Evolutionary conservation across 2,888 invertebrate species (phyloP).

Genomic region (Orthosia cruda): DNA sequence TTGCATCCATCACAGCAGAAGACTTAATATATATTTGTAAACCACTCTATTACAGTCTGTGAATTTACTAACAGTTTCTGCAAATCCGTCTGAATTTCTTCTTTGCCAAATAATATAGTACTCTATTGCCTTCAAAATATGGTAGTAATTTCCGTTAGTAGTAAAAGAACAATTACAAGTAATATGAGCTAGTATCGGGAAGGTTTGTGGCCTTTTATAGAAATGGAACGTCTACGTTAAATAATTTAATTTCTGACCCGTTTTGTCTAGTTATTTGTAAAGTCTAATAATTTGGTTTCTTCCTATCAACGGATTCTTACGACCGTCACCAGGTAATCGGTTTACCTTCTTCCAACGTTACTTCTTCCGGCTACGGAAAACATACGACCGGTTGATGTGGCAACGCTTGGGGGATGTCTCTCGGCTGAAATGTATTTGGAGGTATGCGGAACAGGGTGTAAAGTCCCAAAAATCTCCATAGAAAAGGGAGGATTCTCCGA

Average conservation of each 20-base stretch:
- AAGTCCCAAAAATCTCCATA: too few species aligned
- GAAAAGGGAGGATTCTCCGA: too few species aligned
- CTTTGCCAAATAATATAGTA: not conserved
- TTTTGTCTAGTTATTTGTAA: not conserved
- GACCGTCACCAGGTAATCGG: too few species aligned
- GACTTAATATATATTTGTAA: slow-evolving; percentile 66
- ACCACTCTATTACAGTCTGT: slow-evolving; percentile 66
- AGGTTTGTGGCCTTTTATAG: slow-evolving; percentile 2
- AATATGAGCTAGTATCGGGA: slow-evolving; percentile 31
- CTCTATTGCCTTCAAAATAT: slow-evolving; percentile 15
- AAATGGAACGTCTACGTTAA: not conserved
- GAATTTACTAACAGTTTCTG: slow-evolving; percentile 73
- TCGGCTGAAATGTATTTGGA: too few species aligned
- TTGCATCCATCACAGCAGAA: slow-evolving; percentile 58
- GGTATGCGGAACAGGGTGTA: too few species aligned
- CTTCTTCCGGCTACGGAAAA: too few species aligned
- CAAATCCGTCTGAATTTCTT: slow-evolving; percentile 33
- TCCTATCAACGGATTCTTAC: too few species aligned
- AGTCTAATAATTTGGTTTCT: not conserved
- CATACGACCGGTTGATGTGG: too few species aligned
- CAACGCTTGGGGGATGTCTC: too few species aligned
- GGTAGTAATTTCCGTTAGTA: slow-evolving; percentile 31
- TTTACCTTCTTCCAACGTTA: too few species aligned
- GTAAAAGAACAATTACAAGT: slow-evolving; percentile 66
- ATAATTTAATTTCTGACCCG: not conserved